phyloP scores from a whole-genome alignment of 2,888 invertebrate species.

The Aphidoletes aphidimyza region DNA sequence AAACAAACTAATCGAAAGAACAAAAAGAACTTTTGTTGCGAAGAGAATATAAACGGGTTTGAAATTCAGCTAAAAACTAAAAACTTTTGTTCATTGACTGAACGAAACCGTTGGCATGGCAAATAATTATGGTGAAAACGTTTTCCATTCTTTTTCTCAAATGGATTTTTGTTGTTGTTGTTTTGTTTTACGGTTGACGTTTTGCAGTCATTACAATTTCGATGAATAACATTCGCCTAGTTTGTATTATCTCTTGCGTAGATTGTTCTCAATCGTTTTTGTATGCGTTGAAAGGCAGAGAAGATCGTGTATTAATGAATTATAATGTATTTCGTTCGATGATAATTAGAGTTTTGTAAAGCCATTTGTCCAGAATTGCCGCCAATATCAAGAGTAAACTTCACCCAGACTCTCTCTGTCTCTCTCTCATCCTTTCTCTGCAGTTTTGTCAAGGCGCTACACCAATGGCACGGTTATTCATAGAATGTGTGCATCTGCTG shows the following conservation, averaged over 20 bases:
- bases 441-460: too few relatives aligned
- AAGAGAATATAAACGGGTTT: conserved; percentile 15
- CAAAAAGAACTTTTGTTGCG: neutral
- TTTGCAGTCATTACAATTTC: neutral
- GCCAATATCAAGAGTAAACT: too few relatives aligned
- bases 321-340: neutral
- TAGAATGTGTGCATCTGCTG: too few relatives aligned
- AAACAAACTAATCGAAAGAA: neutral
- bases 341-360: neutral
- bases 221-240: neutral
- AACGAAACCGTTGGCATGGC: neutral
- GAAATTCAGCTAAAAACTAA: neutral
- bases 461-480: too few relatives aligned
- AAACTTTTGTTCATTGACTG: neutral
- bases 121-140: conserved; percentile 1
- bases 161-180: neutral
- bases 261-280: neutral
- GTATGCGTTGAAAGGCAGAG: too few relatives aligned
- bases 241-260: too few relatives aligned
- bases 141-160: neutral
- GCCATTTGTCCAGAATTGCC: too few relatives aligned
- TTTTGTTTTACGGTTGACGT: neutral
- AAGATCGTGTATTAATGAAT: neutral
- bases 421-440: too few relatives aligned
- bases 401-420: too few relatives aligned